Percentiles rank a stretch among this genome's conserved stretches.
Conservation (phyloP, 2,888 invertebrate species). For the Ennomos erosarius region DNA sequence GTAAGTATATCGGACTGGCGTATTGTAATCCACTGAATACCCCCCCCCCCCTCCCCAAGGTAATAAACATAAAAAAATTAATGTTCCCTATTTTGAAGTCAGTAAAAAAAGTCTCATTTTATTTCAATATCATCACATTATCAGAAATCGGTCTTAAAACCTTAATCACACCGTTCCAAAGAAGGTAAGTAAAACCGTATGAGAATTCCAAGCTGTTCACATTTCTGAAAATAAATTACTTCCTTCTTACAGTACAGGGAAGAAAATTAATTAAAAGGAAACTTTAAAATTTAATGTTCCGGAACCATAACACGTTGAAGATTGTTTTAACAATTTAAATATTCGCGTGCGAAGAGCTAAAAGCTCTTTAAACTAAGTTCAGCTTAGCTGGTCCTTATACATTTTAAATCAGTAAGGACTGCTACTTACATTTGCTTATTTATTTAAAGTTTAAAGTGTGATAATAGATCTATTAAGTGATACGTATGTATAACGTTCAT, state of each 20-base stretch:
- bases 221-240: slow-evolving; percentile 14
- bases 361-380: slow-evolving; percentile 18
- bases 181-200: not conserved
- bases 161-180: not conserved
- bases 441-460: no score
- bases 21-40: no score
- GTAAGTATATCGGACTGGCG: no score
- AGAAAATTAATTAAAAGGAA: slow-evolving; percentile 24
- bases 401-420: slow-evolving; percentile 6
- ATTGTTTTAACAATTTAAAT: slow-evolving; percentile 25
- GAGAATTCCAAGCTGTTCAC: slow-evolving; percentile 3
- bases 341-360: slow-evolving; percentile 20
- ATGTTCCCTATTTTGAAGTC: no score
- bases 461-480: no score
- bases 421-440: not conserved
- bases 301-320: slow-evolving; percentile 13
- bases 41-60: no score
- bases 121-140: no score
- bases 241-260: slow-evolving; percentile 8
- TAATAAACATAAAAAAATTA: no score
- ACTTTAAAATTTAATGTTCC: slow-evolving; percentile 16
- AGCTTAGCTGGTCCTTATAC: slow-evolving; percentile 1
- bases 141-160: not conserved
- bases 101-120: no score
- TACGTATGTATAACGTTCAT: no score